Percentiles rank a stretch among this genome's conserved stretches.
These are phyloP conservation scores for Spongia lamella DNA, from an alignment of 37 sponge, comb jelly and placozoan species.

Conservation along the genomic window DNA sequence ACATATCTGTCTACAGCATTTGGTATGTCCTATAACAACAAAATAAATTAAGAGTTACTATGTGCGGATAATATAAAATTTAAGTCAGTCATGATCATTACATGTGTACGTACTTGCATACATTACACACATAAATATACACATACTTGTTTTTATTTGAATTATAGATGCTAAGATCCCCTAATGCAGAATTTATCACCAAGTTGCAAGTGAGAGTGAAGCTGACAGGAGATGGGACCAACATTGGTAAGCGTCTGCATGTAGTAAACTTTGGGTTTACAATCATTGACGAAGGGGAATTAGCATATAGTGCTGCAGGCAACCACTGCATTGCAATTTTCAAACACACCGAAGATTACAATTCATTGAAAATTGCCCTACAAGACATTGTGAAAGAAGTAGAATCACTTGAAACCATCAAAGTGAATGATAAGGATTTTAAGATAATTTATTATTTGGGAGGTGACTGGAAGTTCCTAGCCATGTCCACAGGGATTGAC, in stretches of 20 bases:
- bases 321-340: constrained; percentile 22
- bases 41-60: background rate
- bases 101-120: no score
- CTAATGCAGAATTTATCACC: no score
- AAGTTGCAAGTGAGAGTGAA: constrained; percentile 1
- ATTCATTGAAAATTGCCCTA: background rate
- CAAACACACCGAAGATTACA: constrained; percentile 11
- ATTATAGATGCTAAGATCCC: no score
- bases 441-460: background rate
- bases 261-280: constrained; percentile 11
- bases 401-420: no score
- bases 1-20: background rate
- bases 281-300: background rate
- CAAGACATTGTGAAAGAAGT: constrained; percentile 17
- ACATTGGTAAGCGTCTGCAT: constrained; percentile 10
- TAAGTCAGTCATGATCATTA: no score
- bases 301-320: constrained; percentile 7
- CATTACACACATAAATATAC: no score
- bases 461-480: constrained; percentile 37
- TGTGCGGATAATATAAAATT: no score
- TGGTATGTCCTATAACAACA: background rate
- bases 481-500: constrained; percentile 14
- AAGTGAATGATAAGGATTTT: no score
- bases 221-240: constrained; percentile 24
- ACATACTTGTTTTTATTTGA: no score